These are phyloP conservation scores for Melanotus villosus DNA, from an alignment of 2,888 invertebrate genomes.

Conservation along the genomic window DNA sequence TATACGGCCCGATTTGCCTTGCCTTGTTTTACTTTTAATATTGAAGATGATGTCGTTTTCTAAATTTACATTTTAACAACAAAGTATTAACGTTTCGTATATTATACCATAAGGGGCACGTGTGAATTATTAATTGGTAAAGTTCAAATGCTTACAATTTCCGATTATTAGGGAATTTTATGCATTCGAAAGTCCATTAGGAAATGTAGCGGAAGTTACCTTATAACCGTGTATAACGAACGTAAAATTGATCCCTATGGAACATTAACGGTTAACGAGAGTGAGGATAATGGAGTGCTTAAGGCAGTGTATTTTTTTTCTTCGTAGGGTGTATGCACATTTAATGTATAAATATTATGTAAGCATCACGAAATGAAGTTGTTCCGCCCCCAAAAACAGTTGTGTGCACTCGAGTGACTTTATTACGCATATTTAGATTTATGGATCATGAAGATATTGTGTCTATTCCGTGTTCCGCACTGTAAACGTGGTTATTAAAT, in stretches of 20 bases:
- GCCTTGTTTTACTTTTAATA: too few species aligned
- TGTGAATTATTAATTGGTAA: too few species aligned
- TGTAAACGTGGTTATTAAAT: constrained; percentile 47
- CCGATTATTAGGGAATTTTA: too few species aligned
- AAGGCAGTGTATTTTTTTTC: constrained; percentile 20
- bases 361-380: constrained; percentile 8
- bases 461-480: constrained; percentile 45
- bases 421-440: constrained; percentile 51
- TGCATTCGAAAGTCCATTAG: too few species aligned
- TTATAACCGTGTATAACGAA: neutral
- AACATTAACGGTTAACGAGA: constrained; percentile 17
- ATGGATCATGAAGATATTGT: constrained; percentile 48
- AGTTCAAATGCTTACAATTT: too few species aligned
- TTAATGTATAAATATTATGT: constrained; percentile 4
- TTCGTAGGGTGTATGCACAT: constrained; percentile 17
- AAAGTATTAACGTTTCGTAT: too few species aligned
- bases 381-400: constrained; percentile 25
- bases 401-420: constrained; percentile 46
- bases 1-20: too few species aligned
- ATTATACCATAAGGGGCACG: too few species aligned
- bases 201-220: neutral
- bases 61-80: too few species aligned
- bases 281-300: constrained; percentile 6
- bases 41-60: too few species aligned
- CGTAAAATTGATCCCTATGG: constrained; percentile 15